phyloP scores from a whole-genome alignment of 64 coral and sea anemone species.

The Stylophora pistillata region DNA sequence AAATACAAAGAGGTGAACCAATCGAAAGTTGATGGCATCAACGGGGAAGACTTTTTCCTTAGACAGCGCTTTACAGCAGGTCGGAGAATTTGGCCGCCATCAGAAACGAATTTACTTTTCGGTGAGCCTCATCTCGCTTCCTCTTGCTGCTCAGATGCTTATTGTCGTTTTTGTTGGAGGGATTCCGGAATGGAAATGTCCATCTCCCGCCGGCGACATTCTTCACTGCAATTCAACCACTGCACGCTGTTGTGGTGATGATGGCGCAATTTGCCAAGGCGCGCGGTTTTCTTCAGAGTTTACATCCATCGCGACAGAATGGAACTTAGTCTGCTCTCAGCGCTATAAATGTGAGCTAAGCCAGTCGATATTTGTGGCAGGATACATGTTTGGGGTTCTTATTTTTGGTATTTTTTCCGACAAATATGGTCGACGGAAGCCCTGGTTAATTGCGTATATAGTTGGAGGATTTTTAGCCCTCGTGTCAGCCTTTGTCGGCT shows the following conservation, averaged over 20 bases:
- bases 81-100: constrained; percentile 86
- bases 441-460: constrained; percentile 49
- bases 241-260: constrained; percentile 17
- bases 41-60: not conserved
- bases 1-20: not conserved
- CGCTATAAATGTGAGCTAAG: constrained; percentile 70
- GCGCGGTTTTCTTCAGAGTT: constrained; percentile 54
- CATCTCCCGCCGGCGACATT: not conserved
- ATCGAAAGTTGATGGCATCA: not conserved
- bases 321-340: constrained; percentile 62
- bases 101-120: constrained; percentile 65
- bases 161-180: constrained; percentile 83
- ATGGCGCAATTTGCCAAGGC: constrained; percentile 72
- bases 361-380: constrained; percentile 71
- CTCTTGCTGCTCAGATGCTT: constrained; percentile 59
- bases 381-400: constrained; percentile 68
- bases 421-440: constrained; percentile 61
- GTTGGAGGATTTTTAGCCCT: constrained; percentile 37
- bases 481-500: constrained; percentile 57
- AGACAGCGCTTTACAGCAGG: constrained; percentile 55
- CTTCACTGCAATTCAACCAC: constrained; percentile 1
- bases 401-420: constrained; percentile 72
- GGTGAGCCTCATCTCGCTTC: constrained; percentile 60
- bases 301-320: constrained; percentile 84
- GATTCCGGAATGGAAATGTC: constrained; percentile 75